Base-by-base conservation (phyloP, 2,113 vertebrate species). In the Cinclus mexicanus region DNA sequence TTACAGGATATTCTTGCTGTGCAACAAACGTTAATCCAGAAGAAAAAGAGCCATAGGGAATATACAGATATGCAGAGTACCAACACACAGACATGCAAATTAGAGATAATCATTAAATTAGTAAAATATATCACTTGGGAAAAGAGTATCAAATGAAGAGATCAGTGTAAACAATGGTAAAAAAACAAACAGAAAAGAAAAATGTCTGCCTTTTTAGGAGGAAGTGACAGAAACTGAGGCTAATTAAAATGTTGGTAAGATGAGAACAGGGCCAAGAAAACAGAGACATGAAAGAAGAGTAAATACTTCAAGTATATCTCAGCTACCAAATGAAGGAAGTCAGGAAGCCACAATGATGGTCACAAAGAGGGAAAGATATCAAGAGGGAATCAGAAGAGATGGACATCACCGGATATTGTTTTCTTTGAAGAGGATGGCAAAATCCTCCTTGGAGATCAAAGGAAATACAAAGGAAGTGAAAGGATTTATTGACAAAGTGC, bases 371-470 rank as follows among this genome's bases (percentile, higher is more conserved):
- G 39, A 56, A 63, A 47, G 55, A 23, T 65, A 65, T 75, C 68
- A 75, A 92, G 76, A 67, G n/a, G 46, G 61, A 93, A 84, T 89
- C 53, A 37, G 79, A 80, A 79, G 85, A 64, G 78, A 72, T 37
- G 78, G 82, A 76, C 76, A 88, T 76, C 67, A 65, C 78, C 12
- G 0, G 59, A 90, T 80, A 60, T 41, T 75, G 49, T 86, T 92
- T 82, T 49, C 75, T 95, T 92, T 88, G 85, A 96, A 90, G 39
- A 88, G 23, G 46, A 64, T 88, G 55, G 33, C n/a, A 88, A 92
- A 93, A 72, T 61, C 79, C 63, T 77, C 11, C 46, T 69, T 65
- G 10, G 42, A 88, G 41, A 87, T 90, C 74, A 95, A 90, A 91
- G 72, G 50, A 75, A 55, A 7, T 46, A 46, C 28, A 91, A 83